Base-by-base conservation (phyloP, 1,140 invertebrate genomes). In the Trichonephila clavata region DNA sequence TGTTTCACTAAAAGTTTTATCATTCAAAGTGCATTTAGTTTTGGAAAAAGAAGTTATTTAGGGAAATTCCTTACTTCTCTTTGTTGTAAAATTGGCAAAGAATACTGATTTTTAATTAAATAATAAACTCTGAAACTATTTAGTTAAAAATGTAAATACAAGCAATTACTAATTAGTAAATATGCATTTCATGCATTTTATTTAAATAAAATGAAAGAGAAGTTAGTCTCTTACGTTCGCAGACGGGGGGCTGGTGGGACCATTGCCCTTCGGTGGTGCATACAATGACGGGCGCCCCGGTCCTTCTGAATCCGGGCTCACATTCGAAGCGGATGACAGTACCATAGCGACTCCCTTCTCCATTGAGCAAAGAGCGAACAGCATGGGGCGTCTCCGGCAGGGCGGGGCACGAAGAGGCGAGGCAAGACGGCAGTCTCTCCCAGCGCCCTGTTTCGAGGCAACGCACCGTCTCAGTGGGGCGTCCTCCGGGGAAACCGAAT, bases 231-330 rank as follows among this genome's bases (percentile, higher is more conserved):
- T 92, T 92, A 94, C 98, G 97, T 90, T 98, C 97, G 95, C 99
- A 99, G 8, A 97, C 97, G 24, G 99, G 99, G 21, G 99, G 98
- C 93, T 97, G 97, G 90, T 98, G 98, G 65, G 98, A 99, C 99
- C 99, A 99, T 13, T 98, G 98, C 27, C 99, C 99, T 95, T 99
- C 98, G 94, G 98, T 98, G 97, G 98, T 98, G 95, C 99, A 99
- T 27, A 99, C 97, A 60, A 99, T 97, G 4, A 98, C 98, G 43
- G 98, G 98, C 32, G 98, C 97, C 63, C 99, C 99, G 92, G 96
- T 97, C 94, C 98, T 96, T 59, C 98, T 97, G 95, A 99, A 99
- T 0, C 99, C 99, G 18, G 98, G 97, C 95, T 99, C 98, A 95
- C 99, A 99, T 95, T 99, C 98, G 95, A 98, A 99, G 89, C 98